These are phyloP conservation scores for Pocillopora verrucosa DNA, from an alignment of 64 coral and sea anemone species.

Conservation along the genomic window DNA sequence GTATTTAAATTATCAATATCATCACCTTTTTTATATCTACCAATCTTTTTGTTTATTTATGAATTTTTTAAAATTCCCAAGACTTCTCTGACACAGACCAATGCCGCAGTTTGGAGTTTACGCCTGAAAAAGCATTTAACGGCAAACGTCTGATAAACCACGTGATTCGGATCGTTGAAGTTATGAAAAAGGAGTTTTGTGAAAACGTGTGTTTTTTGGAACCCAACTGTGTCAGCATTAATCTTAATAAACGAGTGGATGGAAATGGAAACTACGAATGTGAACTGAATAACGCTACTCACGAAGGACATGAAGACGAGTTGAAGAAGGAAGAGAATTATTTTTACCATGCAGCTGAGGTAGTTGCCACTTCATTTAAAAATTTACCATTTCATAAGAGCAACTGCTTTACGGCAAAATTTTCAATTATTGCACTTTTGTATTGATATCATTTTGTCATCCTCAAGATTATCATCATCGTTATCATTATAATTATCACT, in stretches of 20 bases:
- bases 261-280: neutral
- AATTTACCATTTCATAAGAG: too few species aligned
- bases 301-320: neutral
- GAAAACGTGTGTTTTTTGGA: neutral
- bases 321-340: neutral
- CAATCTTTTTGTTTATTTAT: too few species aligned
- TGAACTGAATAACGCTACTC: neutral
- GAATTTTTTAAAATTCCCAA: too few species aligned
- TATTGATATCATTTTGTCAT: too few species aligned
- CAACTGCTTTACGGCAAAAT: too few species aligned
- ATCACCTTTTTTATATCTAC: too few species aligned
- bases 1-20: too few species aligned
- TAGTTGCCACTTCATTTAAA: neutral
- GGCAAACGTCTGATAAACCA: slow-evolving; percentile 12
- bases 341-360: slow-evolving; percentile 1
- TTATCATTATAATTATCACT: too few species aligned
- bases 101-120: neutral
- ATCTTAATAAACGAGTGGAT: neutral
- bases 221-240: neutral
- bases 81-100: too few species aligned
- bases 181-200: neutral
- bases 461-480: too few species aligned
- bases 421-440: too few species aligned
- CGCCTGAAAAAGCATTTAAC: neutral
- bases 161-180: neutral